A percentile compares a stretch with the other conserved stretches of the same genome.
Conservation (phyloP, 2,113 vertebrate species). For the Sinocyclocheilus rhinocerous region DNA sequence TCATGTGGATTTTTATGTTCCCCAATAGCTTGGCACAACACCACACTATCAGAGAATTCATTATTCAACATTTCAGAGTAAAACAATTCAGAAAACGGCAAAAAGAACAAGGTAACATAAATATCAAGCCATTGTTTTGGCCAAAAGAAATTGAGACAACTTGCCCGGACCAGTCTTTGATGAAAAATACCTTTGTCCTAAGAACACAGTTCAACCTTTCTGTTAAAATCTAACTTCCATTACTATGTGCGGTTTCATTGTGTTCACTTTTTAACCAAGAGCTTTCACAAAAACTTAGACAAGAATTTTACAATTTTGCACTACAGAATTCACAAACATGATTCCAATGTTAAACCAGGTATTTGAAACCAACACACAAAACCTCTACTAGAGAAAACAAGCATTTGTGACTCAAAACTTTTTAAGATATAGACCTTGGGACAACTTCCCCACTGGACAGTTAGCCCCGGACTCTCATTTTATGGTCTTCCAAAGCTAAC, state of each 20-base stretch:
- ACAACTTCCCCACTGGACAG: not conserved
- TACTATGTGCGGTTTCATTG: not conserved
- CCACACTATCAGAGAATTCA: not conserved
- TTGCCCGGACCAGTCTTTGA: not conserved
- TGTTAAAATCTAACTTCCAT: not conserved
- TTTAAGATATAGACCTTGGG: not conserved
- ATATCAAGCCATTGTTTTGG: not conserved
- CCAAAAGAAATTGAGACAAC: not conserved
- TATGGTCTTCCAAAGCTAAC: not conserved
- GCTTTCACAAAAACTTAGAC: not conserved
- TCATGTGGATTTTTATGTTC: not conserved
- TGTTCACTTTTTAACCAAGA: not conserved
- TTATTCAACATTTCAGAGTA: not conserved
- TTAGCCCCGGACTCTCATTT: not conserved
- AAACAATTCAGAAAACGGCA: not conserved
- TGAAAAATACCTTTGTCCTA: not conserved
- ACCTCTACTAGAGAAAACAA: not conserved
- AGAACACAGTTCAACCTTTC: not conserved
- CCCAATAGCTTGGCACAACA: not conserved
- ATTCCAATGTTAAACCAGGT: not conserved
- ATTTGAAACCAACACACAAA: not conserved
- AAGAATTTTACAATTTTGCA: not conserved
- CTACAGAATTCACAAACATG: not conserved
- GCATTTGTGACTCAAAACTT: not conserved
- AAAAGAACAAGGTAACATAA: not conserved